Conservation (phyloP, 2,888 invertebrate species). For the Ophonus ardosiacus region DNA sequence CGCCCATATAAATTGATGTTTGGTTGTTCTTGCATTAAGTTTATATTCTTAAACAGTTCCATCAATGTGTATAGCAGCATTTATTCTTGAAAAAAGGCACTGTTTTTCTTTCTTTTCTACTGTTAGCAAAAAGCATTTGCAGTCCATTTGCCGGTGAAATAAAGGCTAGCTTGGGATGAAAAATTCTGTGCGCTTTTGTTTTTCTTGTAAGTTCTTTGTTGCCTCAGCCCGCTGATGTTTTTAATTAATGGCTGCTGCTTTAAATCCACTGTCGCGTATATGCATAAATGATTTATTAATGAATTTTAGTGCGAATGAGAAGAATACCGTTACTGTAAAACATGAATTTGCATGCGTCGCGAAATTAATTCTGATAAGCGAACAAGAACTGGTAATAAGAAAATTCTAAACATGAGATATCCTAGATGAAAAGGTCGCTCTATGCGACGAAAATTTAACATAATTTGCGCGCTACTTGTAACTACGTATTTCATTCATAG, state of each 20-base stretch:
- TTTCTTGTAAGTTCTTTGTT: conserved; percentile 14
- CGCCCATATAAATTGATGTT: too few relatives aligned
- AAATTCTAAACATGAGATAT: neutral
- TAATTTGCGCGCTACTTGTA: too few relatives aligned
- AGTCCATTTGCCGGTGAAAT: conserved; percentile 14
- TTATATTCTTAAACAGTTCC: too few relatives aligned
- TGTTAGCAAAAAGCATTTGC: neutral
- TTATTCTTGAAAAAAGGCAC: neutral
- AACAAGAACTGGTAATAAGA: conserved; percentile 1
- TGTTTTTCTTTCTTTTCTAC: neutral
- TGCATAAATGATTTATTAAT: conserved; percentile 57
- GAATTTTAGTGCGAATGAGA: conserved; percentile 46
- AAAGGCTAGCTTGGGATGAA: neutral
- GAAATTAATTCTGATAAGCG: conserved; percentile 22
- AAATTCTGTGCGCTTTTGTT: conserved; percentile 15
- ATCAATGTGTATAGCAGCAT: neutral
- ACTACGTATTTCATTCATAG: too few relatives aligned
- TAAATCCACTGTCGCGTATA: conserved; percentile 51
- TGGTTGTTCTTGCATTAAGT: too few relatives aligned
- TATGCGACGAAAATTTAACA: too few relatives aligned
- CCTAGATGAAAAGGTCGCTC: too few relatives aligned
- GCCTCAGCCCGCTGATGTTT: conserved; percentile 14
- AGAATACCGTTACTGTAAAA: conserved; percentile 4
- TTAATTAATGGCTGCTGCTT: conserved; percentile 45
- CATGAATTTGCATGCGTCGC: conserved; percentile 47